Conservation (phyloP, 2,113 vertebrate species). For the Jaculus jaculus region DNA sequence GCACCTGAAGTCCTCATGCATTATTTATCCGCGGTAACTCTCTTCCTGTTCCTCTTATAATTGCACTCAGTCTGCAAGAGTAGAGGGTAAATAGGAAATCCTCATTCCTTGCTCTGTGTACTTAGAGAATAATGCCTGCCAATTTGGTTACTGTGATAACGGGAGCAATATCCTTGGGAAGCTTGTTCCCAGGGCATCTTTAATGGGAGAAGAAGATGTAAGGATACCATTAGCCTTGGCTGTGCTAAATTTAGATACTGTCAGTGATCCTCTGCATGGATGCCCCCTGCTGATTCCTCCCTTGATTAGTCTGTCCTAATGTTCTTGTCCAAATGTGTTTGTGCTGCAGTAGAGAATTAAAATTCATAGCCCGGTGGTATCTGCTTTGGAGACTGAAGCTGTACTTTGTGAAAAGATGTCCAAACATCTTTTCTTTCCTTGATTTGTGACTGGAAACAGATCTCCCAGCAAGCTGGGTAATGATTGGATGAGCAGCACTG, state of each 20-base stretch:
- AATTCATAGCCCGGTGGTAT: constrained; percentile 42
- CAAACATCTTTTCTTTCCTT: constrained; percentile 15
- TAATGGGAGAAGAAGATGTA: constrained; percentile 58
- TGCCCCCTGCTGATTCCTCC: constrained; percentile 64
- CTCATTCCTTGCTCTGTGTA: constrained; percentile 48
- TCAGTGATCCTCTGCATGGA: constrained; percentile 11
- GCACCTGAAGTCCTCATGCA: constrained; percentile 64
- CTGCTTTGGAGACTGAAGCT: not conserved
- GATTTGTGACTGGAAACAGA: constrained; percentile 52
- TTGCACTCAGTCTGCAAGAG: constrained; percentile 46
- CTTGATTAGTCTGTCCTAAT: constrained; percentile 71
- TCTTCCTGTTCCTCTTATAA: not conserved
- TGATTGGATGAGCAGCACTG: not conserved
- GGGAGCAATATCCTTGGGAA: constrained; percentile 52
- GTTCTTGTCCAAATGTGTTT: not conserved
- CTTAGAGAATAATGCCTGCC: constrained; percentile 65
- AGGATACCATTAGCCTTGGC: constrained; percentile 62
- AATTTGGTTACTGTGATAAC: constrained; percentile 66
- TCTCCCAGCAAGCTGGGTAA: constrained; percentile 10
- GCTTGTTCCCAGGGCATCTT: constrained; percentile 64
- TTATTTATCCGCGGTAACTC: constrained; percentile 39
- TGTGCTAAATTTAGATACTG: constrained; percentile 57
- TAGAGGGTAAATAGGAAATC: constrained; percentile 56
- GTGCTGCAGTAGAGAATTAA: constrained; percentile 48
- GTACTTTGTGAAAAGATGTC: too few relatives aligned